Conservation (phyloP, 2,797 vertebrate species). For the Myotis myotis region DNA sequence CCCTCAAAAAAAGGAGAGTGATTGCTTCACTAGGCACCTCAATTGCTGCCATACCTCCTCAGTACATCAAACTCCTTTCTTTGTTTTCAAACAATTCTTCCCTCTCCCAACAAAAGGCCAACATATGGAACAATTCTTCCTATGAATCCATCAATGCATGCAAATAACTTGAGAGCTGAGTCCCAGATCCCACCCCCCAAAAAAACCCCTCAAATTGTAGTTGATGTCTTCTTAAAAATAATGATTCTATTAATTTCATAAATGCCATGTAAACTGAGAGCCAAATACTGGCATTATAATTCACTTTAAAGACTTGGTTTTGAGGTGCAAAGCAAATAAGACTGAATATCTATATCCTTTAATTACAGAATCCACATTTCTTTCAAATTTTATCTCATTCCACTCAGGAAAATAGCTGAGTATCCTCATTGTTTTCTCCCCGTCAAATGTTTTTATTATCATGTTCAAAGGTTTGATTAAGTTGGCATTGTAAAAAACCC, state of each 20-base stretch:
- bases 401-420: conserved; percentile 59
- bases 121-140: not conserved
- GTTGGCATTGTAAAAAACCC: conserved; percentile 73
- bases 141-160: not conserved
- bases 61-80: not conserved
- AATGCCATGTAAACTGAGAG: not conserved
- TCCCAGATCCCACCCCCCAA: rapidly evolving
- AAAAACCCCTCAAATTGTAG: not conserved
- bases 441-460: conserved; percentile 68
- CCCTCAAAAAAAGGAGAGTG: rapidly evolving
- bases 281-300: not conserved
- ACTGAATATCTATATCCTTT: not conserved
- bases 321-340: not conserved
- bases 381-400: conserved; percentile 61
- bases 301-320: not conserved
- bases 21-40: not conserved
- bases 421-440: conserved; percentile 52
- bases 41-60: rapidly evolving
- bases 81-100: not conserved
- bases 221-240: not conserved
- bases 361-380: conserved; percentile 27
- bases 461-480: conserved; percentile 75
- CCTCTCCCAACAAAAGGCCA: not conserved
- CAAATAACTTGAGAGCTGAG: not conserved
- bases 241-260: not conserved